Evolutionary conservation across 2,113 vertebrate species (phyloP), one percentile per base, ranked within the genome.

Genomic region (Canis aureus): DNA sequence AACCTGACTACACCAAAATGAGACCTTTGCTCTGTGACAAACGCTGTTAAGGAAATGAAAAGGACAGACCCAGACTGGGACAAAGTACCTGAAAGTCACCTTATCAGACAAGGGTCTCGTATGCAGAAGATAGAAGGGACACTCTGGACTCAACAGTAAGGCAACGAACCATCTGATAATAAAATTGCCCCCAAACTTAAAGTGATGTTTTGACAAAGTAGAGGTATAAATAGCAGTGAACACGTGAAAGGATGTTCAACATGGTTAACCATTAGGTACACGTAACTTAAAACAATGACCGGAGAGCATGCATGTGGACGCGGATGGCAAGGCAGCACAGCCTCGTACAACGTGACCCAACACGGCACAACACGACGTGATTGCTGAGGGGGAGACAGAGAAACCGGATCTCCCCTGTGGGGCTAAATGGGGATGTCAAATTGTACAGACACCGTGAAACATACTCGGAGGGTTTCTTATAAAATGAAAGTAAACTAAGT

Each of bases 351-450:
- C 43, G 6, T 43, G 43, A 43, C 43, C 43, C 43, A 11, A 74
- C 11, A 64, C 25, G 3, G 10, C 23, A 27, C 62, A 69, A 29
- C 5, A 19, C 43, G 43, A 43, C 43, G 38, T 43, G 38, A 43
- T 43, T 43, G 2, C 35, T 38, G n/a, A 57, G 13, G 10, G 29
- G 2, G 20, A 20, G 22, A 22, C 1, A 11, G 32, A 60, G 20
- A 84, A 89, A 3, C 1, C 2, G 57, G 2, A 4, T 38, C n/a
- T 80, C 12, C 5, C 5, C 1, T 10, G 25, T 0, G 25, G 38
- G 73, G 51, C 43, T 38, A 20, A 22, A 35, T 5, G 2, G 9
- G 12, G 38, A 32, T 2, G 19, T 22, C 55, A 85, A 53, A 67
- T 49, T 16, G 3, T 9, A 3, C 4, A 35, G 9, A 12, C 32